Base-by-base conservation (phyloP, 64 coral and sea anemone genomes). In the Montipora cactus region DNA sequence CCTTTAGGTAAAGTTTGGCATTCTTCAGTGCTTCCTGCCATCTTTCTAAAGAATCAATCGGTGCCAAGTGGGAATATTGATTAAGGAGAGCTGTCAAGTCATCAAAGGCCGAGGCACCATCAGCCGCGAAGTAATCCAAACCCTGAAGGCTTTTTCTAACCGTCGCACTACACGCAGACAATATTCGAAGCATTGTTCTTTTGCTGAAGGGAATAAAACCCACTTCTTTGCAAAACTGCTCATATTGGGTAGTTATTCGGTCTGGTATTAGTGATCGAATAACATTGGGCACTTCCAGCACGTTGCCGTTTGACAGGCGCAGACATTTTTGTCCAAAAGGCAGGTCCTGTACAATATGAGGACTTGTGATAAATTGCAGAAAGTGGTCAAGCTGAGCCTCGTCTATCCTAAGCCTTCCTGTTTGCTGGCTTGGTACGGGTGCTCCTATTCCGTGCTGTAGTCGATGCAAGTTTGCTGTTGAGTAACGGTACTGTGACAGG, bases 201-300 rank as follows among this genome's bases (percentile, higher is more conserved):
- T 91, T 44, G 16, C 77, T 91, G 69, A 90, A 90, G 25, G 89
- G 89, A 67, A 49, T 51, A 90, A 90, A 90, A 9, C 21, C 77
- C 68, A 78, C 79, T 49, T 90, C 77, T 90, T 80, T 20, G 44
- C 89, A 90, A 52, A 70, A 90, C 12, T 90, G 76, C 8, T 68
- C 19, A 5, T 90, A 90, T 28, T 90, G 77, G 46, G 0, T 3
- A 52, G 89, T 69, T 47, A 80, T 90, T 90, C 77, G n/a, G 25
- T 90, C 77, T 49, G 89, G 77, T 52, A 90, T 90, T 14, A 90
- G 77, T 69, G 58, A 22, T 49, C 59, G 89, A 81, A 90, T 80
- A 15, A 90, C 77, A 90, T 90, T 90, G 3, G 89, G 76, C 59
- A 90, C 89, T 90, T 90, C 89, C 59, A 90, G 19, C 47, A 90